Conservation (phyloP, 2,888 invertebrate genomes). For the Cantharis rufa region DNA sequence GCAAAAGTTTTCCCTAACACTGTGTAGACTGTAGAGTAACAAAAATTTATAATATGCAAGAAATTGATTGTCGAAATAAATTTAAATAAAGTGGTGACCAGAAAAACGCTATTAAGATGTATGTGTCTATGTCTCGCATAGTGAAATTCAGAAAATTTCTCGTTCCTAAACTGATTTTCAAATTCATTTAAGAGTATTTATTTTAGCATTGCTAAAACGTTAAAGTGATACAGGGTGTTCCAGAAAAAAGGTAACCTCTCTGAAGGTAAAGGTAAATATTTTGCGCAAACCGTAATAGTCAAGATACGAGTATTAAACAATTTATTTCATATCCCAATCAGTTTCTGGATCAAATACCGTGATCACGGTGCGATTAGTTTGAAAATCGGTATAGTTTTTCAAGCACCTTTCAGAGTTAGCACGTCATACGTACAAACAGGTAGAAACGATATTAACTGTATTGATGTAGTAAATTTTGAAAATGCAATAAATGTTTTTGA, state of each 20-base stretch:
- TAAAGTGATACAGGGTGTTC: background rate
- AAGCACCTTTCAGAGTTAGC: background rate
- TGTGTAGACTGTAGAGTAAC: background rate
- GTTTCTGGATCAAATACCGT: no score
- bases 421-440: no score
- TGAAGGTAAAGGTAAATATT: no score
- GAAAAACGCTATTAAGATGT: background rate
- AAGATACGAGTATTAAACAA: no score
- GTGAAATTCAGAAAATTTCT: background rate
- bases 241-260: background rate
- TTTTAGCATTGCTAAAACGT: no score
- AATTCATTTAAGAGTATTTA: background rate
- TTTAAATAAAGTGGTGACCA: background rate
- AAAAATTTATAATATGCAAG: background rate
- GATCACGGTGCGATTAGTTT: no score
- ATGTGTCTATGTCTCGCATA: background rate
- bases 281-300: no score
- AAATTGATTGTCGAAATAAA: background rate
- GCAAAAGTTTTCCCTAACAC: background rate
- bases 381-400: no score
- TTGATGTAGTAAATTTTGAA: background rate
- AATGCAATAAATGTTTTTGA: background rate
- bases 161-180: background rate
- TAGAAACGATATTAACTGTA: background rate
- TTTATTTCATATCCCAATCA: no score